Conservation (phyloP, 1,140 invertebrate species). For the Samia ricini region DNA sequence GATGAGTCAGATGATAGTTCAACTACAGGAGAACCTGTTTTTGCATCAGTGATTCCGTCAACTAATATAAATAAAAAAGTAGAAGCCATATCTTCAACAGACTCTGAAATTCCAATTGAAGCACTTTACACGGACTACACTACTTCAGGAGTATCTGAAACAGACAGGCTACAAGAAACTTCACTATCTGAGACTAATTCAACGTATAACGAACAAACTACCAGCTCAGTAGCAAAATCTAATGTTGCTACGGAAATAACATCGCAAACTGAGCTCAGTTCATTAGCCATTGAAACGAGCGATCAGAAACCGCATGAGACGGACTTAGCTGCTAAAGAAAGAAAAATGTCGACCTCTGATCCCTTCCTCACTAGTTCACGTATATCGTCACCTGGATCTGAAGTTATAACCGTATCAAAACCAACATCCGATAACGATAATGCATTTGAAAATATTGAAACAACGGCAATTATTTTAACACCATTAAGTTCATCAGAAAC, state of each 20-base stretch:
- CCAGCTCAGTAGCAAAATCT: conserved; percentile 44
- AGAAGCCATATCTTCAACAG: conserved; percentile 11
- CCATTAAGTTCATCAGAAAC: conserved; percentile 56
- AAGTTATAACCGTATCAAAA: conserved; percentile 36
- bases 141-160: conserved; percentile 4
- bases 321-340: conserved; percentile 47
- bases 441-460: conserved; percentile 53
- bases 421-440: conserved; percentile 26
- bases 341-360: conserved; percentile 33
- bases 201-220: conserved; percentile 32
- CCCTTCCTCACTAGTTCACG: conserved; percentile 28
- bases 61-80: conserved; percentile 9
- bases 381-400: conserved; percentile 30
- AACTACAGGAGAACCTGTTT: conserved; percentile 9
- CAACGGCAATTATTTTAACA: conserved; percentile 57
- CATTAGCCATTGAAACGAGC: conserved; percentile 64
- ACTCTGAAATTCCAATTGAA: conserved; percentile 23
- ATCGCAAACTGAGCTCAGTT: conserved; percentile 60
- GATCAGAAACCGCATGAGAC: conserved; percentile 66
- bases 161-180: conserved; percentile 11
- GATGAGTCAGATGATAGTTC: conserved; percentile 41
- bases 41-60: conserved; percentile 7
- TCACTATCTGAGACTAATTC: conserved; percentile 20
- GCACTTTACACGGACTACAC: conserved; percentile 3
- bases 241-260: conserved; percentile 53